Conservation (phyloP, 2,797 vertebrate genomes). For the Dryobates pubescens region DNA sequence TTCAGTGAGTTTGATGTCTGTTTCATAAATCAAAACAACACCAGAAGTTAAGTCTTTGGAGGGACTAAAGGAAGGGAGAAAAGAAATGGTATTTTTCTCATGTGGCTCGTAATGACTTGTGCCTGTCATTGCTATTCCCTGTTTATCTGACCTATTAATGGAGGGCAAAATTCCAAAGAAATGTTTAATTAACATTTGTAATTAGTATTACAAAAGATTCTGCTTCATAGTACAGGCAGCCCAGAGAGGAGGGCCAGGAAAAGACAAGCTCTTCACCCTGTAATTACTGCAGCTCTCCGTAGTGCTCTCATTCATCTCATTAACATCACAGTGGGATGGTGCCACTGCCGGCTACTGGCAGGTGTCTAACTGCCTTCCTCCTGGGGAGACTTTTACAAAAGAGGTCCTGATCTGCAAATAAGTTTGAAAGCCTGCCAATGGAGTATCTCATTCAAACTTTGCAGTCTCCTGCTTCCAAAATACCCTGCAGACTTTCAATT, state of each 20-base stretch:
- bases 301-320: slow-evolving; percentile 82
- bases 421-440: slow-evolving; percentile 63
- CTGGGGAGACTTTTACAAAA: slow-evolving; percentile 73
- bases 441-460: slow-evolving; percentile 47
- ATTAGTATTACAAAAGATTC: slow-evolving; percentile 77
- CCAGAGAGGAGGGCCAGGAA: slow-evolving; percentile 70
- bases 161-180: slow-evolving; percentile 77
- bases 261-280: slow-evolving; percentile 75
- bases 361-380: slow-evolving; percentile 71
- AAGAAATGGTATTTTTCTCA: slow-evolving; percentile 60
- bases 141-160: slow-evolving; percentile 76
- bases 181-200: slow-evolving; percentile 81
- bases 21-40: slow-evolving; percentile 47
- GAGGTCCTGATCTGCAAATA: slow-evolving; percentile 75
- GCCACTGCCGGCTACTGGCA: slow-evolving; percentile 74
- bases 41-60: slow-evolving; percentile 37
- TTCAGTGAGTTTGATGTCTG: not conserved
- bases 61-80: slow-evolving; percentile 15
- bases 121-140: slow-evolving; percentile 60
- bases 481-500: slow-evolving; percentile 9
- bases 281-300: slow-evolving; percentile 82
- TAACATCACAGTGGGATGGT: slow-evolving; percentile 82
- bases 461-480: slow-evolving; percentile 14
- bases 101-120: slow-evolving; percentile 50
- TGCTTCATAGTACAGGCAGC: slow-evolving; percentile 66